phyloP scores from a whole-genome alignment of 2,113 vertebrate species.

The Gopherus flavomarginatus region DNA sequence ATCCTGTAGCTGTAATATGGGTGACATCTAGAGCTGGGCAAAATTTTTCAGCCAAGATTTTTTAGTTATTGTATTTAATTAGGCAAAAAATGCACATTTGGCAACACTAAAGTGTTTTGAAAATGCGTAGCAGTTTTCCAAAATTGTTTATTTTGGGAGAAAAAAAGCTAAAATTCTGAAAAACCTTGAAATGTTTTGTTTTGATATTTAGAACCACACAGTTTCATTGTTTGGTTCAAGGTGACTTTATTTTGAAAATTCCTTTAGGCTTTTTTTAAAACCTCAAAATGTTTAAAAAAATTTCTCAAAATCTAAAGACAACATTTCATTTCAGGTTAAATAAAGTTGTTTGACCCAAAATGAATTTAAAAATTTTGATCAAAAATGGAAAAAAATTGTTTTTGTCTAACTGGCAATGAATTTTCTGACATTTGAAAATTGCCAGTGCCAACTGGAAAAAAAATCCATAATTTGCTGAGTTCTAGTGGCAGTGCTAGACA shows the following conservation, averaged over 20 bases:
- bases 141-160: neutral
- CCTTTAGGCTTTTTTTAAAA: neutral
- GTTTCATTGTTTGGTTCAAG: neutral
- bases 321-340: neutral
- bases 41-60: neutral
- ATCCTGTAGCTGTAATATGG: neutral
- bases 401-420: neutral
- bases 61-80: neutral
- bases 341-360: neutral
- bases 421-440: neutral
- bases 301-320: neutral
- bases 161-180: neutral
- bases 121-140: neutral
- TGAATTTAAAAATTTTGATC: neutral
- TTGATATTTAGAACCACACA: neutral
- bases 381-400: too few species aligned
- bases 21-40: neutral
- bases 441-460: neutral
- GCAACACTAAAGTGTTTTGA: neutral
- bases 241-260: neutral
- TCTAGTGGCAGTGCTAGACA: neutral
- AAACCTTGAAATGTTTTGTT: neutral
- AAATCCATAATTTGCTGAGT: neutral
- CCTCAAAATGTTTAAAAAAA: neutral
- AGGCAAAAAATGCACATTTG: neutral